These are phyloP conservation scores for Sitobion miscanthi DNA, from an alignment of 1,140 invertebrate species.

Conservation along the genomic window DNA sequence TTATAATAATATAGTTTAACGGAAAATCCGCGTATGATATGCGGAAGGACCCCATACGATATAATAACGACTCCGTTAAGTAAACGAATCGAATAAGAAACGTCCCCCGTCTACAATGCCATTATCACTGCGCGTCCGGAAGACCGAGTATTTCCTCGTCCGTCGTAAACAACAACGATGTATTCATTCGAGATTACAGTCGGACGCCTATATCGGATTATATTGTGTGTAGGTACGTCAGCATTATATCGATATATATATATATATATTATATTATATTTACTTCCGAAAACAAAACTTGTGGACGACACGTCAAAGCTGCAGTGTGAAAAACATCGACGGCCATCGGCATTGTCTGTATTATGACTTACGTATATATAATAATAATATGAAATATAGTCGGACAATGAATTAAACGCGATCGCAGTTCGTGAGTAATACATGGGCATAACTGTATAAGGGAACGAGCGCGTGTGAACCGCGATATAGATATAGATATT, in stretches of 20 bases:
- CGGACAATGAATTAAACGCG: not conserved
- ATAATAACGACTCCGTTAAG: constrained; percentile 1
- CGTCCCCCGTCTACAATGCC: not conserved
- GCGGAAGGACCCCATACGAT: not conserved
- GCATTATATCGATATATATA: not conserved
- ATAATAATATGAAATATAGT: no score
- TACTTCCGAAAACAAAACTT: not conserved
- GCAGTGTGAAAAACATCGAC: not conserved
- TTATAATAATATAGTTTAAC: constrained; percentile 10
- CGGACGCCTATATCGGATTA: not conserved
- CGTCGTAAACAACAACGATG: not conserved
- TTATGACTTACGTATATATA: no score
- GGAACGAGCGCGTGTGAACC: not conserved
- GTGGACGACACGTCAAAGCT: not conserved
- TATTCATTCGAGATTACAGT: not conserved
- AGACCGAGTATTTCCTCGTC: not conserved
- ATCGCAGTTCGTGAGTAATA: not conserved
- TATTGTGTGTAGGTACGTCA: not conserved
- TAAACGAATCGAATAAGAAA: constrained; percentile 29
- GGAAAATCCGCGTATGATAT: not conserved
- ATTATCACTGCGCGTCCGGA: not conserved
- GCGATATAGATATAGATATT: not conserved
- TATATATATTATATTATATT: not conserved
- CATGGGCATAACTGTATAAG: not conserved
- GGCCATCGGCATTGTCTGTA: not conserved